These are phyloP conservation scores for Crotalus tigris DNA, from an alignment of 2,113 vertebrate species.

Conservation along the genomic window DNA sequence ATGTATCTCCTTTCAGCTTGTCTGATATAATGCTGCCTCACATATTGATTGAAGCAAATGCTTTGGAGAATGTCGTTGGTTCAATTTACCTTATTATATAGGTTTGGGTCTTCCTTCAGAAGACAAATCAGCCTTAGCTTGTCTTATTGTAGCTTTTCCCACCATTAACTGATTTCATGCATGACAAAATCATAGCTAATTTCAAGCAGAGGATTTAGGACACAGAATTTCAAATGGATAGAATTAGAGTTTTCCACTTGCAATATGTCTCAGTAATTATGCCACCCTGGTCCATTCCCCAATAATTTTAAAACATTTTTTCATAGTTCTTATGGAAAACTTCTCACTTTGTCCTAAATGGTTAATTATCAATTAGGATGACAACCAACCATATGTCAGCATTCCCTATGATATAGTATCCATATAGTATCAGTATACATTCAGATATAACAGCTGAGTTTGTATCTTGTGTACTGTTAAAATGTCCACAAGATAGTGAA, in stretches of 20 bases:
- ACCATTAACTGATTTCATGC: not conserved
- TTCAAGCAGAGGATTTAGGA: not conserved
- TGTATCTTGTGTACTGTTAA: not conserved
- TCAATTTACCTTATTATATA: not conserved
- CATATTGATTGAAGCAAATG: not conserved
- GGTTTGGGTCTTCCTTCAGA: not conserved
- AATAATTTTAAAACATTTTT: not conserved
- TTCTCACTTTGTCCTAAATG: not conserved
- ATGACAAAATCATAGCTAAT: not conserved
- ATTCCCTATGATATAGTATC: not conserved
- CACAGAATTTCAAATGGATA: not conserved
- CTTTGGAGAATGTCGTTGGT: not conserved
- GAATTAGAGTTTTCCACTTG: not conserved
- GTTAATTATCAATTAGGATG: not conserved
- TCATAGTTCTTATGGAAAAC: not conserved
- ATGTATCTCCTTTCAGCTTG: not conserved
- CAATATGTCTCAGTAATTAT: not conserved
- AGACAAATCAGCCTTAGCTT: not conserved
- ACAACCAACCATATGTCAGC: not conserved
- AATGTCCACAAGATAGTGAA: not conserved
- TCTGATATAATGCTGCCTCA: not conserved
- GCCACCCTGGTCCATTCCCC: not conserved
- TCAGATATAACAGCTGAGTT: not conserved
- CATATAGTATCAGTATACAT: not conserved
- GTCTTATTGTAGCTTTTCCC: not conserved